A percentile compares a stretch with the other conserved stretches of the same genome.
Evolutionary conservation across 2,113 vertebrate species (phyloP).

Genomic region (Takifugu flavidus): DNA sequence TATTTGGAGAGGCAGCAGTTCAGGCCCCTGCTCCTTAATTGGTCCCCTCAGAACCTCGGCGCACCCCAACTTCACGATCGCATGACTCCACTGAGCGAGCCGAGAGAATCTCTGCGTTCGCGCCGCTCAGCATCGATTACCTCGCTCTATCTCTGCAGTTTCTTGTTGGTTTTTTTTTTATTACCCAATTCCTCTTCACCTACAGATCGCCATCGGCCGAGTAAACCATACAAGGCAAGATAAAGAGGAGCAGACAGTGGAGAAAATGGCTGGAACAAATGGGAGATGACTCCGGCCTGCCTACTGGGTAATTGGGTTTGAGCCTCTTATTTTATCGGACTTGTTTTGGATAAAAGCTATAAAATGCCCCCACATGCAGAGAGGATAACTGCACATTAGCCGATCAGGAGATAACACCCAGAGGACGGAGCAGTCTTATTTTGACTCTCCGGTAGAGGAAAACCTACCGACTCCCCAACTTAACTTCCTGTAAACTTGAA

Average conservation of each 20-base stretch:
- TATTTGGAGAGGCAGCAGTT: slow-evolving; percentile 53
- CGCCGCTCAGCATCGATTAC: slow-evolving; percentile 60
- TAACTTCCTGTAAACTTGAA: neutral
- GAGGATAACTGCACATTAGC: slow-evolving; percentile 29
- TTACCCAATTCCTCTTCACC: slow-evolving; percentile 49
- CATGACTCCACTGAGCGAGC: slow-evolving; percentile 45
- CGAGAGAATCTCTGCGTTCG: slow-evolving; percentile 43
- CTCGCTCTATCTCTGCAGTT: slow-evolving; percentile 59
- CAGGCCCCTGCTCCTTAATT: slow-evolving; percentile 61
- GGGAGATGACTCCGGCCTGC: slow-evolving; percentile 51
- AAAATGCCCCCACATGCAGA: slow-evolving; percentile 24
- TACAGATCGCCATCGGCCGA: slow-evolving; percentile 57
- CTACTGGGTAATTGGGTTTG: slow-evolving; percentile 64
- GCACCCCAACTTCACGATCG: slow-evolving; percentile 46
- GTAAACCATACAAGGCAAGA: slow-evolving; percentile 60
- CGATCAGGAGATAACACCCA: slow-evolving; percentile 21
- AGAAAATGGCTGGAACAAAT: slow-evolving; percentile 58
- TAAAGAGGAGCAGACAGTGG: slow-evolving; percentile 36
- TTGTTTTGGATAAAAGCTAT: slow-evolving; percentile 58
- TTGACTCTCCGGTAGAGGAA: slow-evolving; percentile 13
- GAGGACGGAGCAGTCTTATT: slow-evolving; percentile 17
- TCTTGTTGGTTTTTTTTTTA: slow-evolving; percentile 35
- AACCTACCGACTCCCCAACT: neutral
- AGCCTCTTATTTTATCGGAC: slow-evolving; percentile 59
- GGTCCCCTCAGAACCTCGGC: slow-evolving; percentile 54